Evolutionary conservation across 2,888 invertebrate species (phyloP), one percentile per base, ranked within the genome.

Genomic region (Macrosoma leucophasiata): DNA sequence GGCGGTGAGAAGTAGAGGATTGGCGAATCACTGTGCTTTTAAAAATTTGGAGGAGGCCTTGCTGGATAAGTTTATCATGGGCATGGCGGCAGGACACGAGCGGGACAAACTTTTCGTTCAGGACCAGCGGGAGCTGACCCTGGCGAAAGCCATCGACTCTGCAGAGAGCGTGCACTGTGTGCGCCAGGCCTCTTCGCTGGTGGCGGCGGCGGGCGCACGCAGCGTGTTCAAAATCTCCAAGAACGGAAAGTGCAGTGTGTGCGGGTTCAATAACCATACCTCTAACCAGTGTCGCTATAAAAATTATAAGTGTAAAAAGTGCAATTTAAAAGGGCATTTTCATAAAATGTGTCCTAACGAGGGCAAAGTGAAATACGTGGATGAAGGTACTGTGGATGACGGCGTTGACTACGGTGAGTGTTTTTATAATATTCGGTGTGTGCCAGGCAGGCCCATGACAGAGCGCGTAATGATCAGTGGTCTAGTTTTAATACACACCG

Each of bases 191-290:
- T n/a, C 31, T 6, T 17, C 23, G 17, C 2, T 18, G 22, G 15
- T 13, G 24, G 10, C 12, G 31, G 7, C 18, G 10, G 18, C 7
- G 9, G 17, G n/a, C n/a, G n/a, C n/a, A n/a, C n/a, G 13, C 12
- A 17, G 8, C 5, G 44, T 44, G 30, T 42, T 44, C 32, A 35
- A 25, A 13, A 36, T 43, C n/a, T n/a, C n/a, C 17, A 39, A 38
- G 11, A 42, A 42, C 11, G 43, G 33, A 17, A 48, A 51, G 40
- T 50, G 50, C 24, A 39, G 29, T 22, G 34, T 32, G 24, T 39
- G 39, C n/a, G 31, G 31, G 12, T 27, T 26, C 13, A 30, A 3
- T 4, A 34, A 35, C 11, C 35, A 39, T 10, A 35, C 30, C 3
- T 10, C 35, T 3, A 25, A 31, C 20, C 28, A 35, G 20, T 40